Evolutionary conservation across 2,888 invertebrate species (phyloP).

Genomic region (Margaritifera margaritifera): DNA sequence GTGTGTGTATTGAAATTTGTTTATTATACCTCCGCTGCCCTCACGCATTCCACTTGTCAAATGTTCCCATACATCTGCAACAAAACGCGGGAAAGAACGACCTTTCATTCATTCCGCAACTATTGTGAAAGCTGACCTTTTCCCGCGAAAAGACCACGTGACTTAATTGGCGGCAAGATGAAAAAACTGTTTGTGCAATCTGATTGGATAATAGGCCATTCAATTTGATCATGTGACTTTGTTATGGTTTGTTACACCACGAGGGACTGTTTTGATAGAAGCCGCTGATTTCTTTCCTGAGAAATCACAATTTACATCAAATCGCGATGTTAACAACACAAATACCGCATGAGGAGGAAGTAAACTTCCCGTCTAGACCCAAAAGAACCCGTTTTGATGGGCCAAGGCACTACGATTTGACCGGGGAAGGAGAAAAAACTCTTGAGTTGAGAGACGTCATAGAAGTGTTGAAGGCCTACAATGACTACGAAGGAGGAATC

Average conservation of each 20-base stretch:
- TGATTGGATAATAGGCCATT: constrained; percentile 24
- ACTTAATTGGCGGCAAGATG: constrained; percentile 30
- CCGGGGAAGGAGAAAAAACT: constrained; percentile 42
- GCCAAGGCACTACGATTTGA: constrained; percentile 42
- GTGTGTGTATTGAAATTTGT: too few species aligned
- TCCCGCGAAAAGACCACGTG: constrained; percentile 44
- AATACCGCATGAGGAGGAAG: constrained; percentile 22
- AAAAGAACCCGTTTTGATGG: constrained; percentile 41
- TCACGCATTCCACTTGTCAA: too few species aligned
- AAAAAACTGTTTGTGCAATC: constrained; percentile 4
- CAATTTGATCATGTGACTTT: constrained; percentile 38
- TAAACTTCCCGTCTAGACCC: constrained; percentile 29
- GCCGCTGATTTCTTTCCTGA: constrained; percentile 1
- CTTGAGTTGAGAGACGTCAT: constrained; percentile 57
- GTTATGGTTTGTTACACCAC: constrained; percentile 39
- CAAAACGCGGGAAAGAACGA: too few species aligned
- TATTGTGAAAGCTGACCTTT: constrained; percentile 1
- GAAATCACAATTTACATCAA: constrained; percentile 5
- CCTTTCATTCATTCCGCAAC: too few species aligned
- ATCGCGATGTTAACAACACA: constrained; percentile 38
- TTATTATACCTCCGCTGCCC: too few species aligned
- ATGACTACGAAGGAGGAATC: constrained; percentile 63
- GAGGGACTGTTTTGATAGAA: constrained; percentile 9
- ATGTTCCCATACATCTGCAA: too few species aligned
- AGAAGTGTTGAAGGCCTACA: constrained; percentile 49